Percentiles rank a stretch among this genome's conserved stretches.
These are phyloP conservation scores for Lottia scabra DNA, from an alignment of 2,888 invertebrate genomes.

Conservation along the genomic window DNA sequence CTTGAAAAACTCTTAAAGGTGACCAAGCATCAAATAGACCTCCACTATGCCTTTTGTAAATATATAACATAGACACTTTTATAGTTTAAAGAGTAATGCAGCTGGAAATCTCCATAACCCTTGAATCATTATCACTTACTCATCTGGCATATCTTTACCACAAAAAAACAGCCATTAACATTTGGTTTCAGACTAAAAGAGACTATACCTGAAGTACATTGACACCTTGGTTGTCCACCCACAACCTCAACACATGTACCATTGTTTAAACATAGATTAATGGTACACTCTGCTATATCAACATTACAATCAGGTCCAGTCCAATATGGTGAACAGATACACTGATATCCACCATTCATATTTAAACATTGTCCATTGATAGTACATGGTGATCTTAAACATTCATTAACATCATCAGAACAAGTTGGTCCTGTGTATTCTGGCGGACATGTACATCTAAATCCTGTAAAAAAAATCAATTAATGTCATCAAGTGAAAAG, in stretches of 20 bases:
- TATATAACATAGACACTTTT: too few relatives aligned
- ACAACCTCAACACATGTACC: constrained; percentile 78
- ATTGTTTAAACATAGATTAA: constrained; percentile 85
- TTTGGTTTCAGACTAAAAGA: too few relatives aligned
- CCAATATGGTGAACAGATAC: constrained; percentile 76
- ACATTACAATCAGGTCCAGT: constrained; percentile 42
- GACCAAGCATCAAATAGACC: too few relatives aligned
- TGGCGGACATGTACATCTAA: constrained; percentile 37
- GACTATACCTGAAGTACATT: constrained; percentile 30
- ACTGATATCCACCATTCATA: constrained; percentile 86
- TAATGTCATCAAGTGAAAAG: neutral
- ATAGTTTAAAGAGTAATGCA: too few relatives aligned
- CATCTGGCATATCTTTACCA: too few relatives aligned
- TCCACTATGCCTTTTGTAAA: too few relatives aligned
- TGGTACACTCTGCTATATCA: constrained; percentile 83
- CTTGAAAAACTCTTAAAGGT: too few relatives aligned
- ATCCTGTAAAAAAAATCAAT: constrained; percentile 19
- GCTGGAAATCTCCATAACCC: too few relatives aligned
- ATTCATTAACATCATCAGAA: constrained; percentile 88
- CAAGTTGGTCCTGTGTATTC: constrained; percentile 78
- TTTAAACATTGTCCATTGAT: constrained; percentile 82
- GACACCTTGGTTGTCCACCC: constrained; percentile 34
- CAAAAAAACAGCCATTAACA: too few relatives aligned
- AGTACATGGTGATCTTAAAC: constrained; percentile 64
- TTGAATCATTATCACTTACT: too few relatives aligned